Evolutionary conservation across 2,797 vertebrate species (phyloP), one percentile per base, ranked within the genome.

Genomic region (Catamblyrhynchus diadema): DNA sequence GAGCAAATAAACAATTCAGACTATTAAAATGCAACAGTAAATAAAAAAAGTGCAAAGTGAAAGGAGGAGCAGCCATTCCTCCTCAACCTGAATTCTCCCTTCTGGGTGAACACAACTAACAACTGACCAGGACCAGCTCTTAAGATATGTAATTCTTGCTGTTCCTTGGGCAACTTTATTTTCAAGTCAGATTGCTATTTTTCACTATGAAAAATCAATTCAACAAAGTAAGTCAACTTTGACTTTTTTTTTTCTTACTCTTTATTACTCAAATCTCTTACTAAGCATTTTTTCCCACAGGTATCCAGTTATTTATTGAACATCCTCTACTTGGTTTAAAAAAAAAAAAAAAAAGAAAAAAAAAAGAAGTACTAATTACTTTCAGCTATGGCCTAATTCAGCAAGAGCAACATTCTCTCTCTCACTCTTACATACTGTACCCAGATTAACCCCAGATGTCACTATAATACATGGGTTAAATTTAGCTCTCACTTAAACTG

Each of bases 401-500:
- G 33, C 48, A 54, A 69, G 3, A 86, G 25, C 74, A 87, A 85
- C 33, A 32, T 37, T 24, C 50, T 32, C 44, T 45, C 44, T 24
- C 44, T 28, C 41, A 47, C 41, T 81, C 70, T 65, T 23, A 30
- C 51, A 73, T 57, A 66, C 27, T 30, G 51, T 32, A 81, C 39
- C 9, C 15, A 85, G 95, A 93, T 96, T 96, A 96, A 94, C 92
- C 95, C 81, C 53, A 90, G 33, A 66, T 95, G 81, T 70, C 94
- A 88, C 64, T 85, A 5, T 93, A 95, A 95, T 84, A 64, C 86
- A 60, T 6, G 6, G 53, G 90, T 94, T 96, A 95, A 95, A 93
- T 0, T 88, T 95, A 81, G 91, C 53, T 93, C 81, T 91, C 80
- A 64, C 57, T 91, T 89, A 90, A 92, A 89, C 91, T 85, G 67